Evolutionary conservation across 2,888 invertebrate genomes (phyloP).

Genomic region (Venusia cambrica): DNA sequence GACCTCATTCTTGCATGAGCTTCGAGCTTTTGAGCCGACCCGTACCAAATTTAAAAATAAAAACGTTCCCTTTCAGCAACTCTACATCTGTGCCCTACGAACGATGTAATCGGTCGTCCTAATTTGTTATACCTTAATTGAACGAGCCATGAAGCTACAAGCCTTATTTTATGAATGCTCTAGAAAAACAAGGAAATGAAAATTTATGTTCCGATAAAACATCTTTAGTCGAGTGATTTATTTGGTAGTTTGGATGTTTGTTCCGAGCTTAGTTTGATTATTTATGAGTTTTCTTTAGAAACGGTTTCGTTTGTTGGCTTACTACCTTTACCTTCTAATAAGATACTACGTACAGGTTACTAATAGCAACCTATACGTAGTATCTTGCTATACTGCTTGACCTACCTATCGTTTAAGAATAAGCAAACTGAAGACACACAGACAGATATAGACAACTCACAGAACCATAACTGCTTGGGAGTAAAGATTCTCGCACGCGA

Average conservation of each 20-base stretch:
- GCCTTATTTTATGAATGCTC: conserved; percentile 32
- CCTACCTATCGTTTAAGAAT: too few species aligned
- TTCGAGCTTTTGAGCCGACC: too few species aligned
- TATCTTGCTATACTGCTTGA: too few species aligned
- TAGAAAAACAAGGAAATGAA: conserved; percentile 25
- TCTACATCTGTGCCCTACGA: conserved; percentile 23
- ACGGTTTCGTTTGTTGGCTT: conserved; percentile 17
- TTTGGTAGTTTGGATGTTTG: conserved; percentile 6
- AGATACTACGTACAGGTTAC: conserved; percentile 14
- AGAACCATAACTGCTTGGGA: too few species aligned
- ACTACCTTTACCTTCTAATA: neutral
- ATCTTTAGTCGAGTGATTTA: conserved; percentile 2
- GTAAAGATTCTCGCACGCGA: too few species aligned
- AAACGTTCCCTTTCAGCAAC: conserved; percentile 18
- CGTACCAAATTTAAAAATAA: too few species aligned
- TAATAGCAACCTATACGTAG: too few species aligned
- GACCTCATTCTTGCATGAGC: too few species aligned
- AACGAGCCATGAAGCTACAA: conserved; percentile 25
- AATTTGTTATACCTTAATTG: conserved; percentile 41
- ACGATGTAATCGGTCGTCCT: conserved; percentile 32
- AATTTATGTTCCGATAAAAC: conserved; percentile 15
- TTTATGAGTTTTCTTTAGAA: conserved; percentile 25
- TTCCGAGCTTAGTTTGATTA: conserved; percentile 15
- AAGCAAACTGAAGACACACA: too few species aligned
- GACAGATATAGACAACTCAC: too few species aligned